Conservation (phyloP, 2,113 vertebrate genomes). For the Cephalopholis sonnerati region DNA sequence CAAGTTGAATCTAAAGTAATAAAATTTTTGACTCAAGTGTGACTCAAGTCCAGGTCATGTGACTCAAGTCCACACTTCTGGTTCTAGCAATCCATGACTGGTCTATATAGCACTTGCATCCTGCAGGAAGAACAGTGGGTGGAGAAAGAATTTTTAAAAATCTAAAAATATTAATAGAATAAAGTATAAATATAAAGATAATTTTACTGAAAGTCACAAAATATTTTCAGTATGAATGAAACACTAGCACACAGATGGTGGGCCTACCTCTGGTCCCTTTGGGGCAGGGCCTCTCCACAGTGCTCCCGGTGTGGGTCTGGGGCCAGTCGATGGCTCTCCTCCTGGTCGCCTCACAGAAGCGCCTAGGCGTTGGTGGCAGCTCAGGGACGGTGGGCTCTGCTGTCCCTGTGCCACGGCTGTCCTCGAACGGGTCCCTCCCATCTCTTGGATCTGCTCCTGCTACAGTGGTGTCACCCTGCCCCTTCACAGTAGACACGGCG, state of each 20-base stretch:
- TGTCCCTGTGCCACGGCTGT: slow-evolving; percentile 85
- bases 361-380: slow-evolving; percentile 91
- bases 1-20: no score
- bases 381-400: slow-evolving; percentile 89
- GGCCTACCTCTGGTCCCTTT: slow-evolving; percentile 95
- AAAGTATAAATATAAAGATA: no score
- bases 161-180: no score
- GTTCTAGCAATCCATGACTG: not conserved
- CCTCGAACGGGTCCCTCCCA: slow-evolving; percentile 88
- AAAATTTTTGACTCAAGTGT: no score
- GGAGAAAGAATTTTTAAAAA: no score
- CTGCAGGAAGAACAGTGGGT: not conserved
- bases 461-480: slow-evolving; percentile 82
- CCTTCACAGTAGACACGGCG: slow-evolving; percentile 84
- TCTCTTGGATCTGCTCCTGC: slow-evolving; percentile 89
- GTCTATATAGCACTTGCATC: not conserved
- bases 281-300: slow-evolving; percentile 97
- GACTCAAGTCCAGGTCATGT: no score
- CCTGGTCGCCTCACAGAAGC: slow-evolving; percentile 92
- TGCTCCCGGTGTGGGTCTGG: slow-evolving; percentile 92
- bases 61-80: no score
- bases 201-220: no score
- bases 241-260: not conserved
- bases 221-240: no score
- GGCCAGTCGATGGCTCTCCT: slow-evolving; percentile 95